These are phyloP conservation scores for Odontamblyopus lacepedii DNA, from an alignment of 2,797 vertebrate species.

Conservation along the genomic window DNA sequence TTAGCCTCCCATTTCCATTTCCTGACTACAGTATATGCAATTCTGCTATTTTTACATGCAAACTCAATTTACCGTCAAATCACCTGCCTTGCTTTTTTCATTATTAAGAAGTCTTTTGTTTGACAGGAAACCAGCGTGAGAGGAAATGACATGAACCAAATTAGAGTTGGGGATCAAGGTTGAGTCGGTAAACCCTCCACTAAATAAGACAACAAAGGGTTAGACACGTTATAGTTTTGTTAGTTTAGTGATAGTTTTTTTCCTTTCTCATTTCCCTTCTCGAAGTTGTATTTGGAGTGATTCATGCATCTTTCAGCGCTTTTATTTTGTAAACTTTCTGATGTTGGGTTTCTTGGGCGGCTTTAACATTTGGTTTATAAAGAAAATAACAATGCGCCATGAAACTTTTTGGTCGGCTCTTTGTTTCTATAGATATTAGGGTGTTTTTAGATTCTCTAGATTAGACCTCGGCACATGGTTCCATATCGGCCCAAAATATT, in stretches of 20 bases:
- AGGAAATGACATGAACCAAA: neutral
- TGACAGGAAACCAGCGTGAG: neutral
- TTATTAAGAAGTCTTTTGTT: constrained; percentile 2
- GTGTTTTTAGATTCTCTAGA: too few species aligned
- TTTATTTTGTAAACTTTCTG: neutral
- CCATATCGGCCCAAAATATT: too few species aligned
- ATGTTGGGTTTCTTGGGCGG: neutral
- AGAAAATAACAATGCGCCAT: too few species aligned
- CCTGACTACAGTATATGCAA: neutral
- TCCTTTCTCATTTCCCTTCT: too few species aligned
- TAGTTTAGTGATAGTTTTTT: too few species aligned
- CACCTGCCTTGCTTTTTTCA: neutral
- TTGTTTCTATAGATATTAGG: too few species aligned
- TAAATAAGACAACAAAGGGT: neutral
- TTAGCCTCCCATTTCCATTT: neutral
- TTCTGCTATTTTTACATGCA: neutral
- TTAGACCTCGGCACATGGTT: too few species aligned
- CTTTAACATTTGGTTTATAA: too few species aligned
- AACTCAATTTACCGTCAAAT: neutral
- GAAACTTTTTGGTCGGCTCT: too few species aligned
- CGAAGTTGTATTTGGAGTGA: too few species aligned
- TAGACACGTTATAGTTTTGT: too few species aligned
- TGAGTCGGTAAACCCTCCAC: neutral
- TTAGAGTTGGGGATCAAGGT: neutral
- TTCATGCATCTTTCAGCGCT: too few species aligned